Evolutionary conservation across 2,797 vertebrate genomes (phyloP).

Genomic region (Vespertilio murinus): DNA sequence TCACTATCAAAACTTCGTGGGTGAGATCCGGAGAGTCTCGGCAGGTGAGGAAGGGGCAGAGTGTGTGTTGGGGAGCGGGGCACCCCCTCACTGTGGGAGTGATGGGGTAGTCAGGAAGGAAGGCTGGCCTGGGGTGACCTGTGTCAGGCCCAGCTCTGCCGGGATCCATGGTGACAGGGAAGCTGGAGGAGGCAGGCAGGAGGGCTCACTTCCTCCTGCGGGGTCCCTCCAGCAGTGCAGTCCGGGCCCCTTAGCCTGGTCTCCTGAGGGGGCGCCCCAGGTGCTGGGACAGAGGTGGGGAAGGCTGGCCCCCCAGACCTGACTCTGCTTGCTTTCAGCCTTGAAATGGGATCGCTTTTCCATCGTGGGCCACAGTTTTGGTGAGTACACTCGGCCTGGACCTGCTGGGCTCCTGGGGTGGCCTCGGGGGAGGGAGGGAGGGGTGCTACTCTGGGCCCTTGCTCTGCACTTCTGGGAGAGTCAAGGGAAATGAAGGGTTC

Average conservation of each 20-base stretch:
- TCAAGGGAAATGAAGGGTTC: no score
- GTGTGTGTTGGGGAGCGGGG: neutral
- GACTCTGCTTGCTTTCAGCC: conserved; percentile 84
- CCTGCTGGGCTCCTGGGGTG: rapidly evolving
- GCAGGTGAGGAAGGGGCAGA: conserved; percentile 82
- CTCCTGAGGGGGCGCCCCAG: neutral
- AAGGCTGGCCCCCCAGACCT: neutral
- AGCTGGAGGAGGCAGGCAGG: neutral
- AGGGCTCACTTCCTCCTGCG: neutral
- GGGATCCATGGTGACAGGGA: neutral
- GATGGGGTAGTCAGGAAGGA: neutral
- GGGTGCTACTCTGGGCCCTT: rapidly evolving
- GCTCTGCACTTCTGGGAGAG: neutral
- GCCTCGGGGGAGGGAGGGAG: neutral
- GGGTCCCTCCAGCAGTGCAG: neutral
- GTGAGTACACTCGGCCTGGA: conserved; percentile 84
- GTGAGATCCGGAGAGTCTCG: conserved; percentile 86
- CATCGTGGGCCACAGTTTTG: conserved; percentile 95
- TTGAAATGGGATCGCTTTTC: conserved; percentile 93
- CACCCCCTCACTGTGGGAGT: neutral
- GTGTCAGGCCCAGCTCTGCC: neutral
- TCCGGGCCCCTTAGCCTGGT: neutral
- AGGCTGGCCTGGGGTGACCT: rapidly evolving
- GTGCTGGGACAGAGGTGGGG: neutral
- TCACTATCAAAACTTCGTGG: conserved; percentile 86